Percentiles rank a stretch among this genome's conserved stretches.
phyloP scores from a whole-genome alignment of 2,888 invertebrate genomes.

The Orthonychiurus folsomi region DNA sequence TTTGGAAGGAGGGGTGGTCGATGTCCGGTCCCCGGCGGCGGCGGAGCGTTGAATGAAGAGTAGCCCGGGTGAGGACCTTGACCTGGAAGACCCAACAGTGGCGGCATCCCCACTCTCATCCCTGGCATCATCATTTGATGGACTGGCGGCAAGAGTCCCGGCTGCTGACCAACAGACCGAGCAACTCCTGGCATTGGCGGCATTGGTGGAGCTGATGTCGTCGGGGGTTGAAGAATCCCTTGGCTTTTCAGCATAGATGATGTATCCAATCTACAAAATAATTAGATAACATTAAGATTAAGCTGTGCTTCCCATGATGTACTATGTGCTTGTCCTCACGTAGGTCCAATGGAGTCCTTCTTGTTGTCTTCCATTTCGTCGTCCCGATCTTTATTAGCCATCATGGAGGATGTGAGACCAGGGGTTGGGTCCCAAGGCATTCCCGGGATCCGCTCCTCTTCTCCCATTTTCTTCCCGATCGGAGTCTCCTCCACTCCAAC shows the following conservation, averaged over 20 bases:
- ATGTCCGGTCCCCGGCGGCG: slow-evolving; percentile 39
- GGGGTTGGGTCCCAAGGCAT: slow-evolving; percentile 37
- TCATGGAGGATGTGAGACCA: slow-evolving; percentile 13
- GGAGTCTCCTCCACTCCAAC: slow-evolving; percentile 97
- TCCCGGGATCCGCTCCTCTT: slow-evolving; percentile 50
- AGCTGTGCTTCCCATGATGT: slow-evolving; percentile 13
- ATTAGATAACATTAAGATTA: too few species aligned
- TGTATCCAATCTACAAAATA: too few species aligned
- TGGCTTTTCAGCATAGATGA: slow-evolving; percentile 29
- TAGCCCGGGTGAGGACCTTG: slow-evolving; percentile 13
- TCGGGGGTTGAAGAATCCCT: slow-evolving; percentile 48
- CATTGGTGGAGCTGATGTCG: slow-evolving; percentile 22
- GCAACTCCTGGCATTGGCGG: slow-evolving; percentile 45
- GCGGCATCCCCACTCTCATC: slow-evolving; percentile 26
- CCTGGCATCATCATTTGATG: slow-evolving; percentile 58
- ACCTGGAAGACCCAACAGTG: slow-evolving; percentile 43
- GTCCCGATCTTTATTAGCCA: slow-evolving; percentile 42
- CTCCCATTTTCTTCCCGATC: slow-evolving; percentile 96
- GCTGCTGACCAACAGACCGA: slow-evolving; percentile 44
- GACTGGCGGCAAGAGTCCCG: slow-evolving; percentile 45
- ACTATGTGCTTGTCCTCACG: slow-evolving; percentile 15
- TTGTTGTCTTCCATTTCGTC: slow-evolving; percentile 46
- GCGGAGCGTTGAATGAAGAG: slow-evolving; percentile 6
- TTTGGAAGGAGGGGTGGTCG: slow-evolving; percentile 51
- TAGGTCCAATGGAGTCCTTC: slow-evolving; percentile 41